These are phyloP conservation scores for Conus ventricosus DNA, from an alignment of 1,140 invertebrate species.

Conservation along the genomic window DNA sequence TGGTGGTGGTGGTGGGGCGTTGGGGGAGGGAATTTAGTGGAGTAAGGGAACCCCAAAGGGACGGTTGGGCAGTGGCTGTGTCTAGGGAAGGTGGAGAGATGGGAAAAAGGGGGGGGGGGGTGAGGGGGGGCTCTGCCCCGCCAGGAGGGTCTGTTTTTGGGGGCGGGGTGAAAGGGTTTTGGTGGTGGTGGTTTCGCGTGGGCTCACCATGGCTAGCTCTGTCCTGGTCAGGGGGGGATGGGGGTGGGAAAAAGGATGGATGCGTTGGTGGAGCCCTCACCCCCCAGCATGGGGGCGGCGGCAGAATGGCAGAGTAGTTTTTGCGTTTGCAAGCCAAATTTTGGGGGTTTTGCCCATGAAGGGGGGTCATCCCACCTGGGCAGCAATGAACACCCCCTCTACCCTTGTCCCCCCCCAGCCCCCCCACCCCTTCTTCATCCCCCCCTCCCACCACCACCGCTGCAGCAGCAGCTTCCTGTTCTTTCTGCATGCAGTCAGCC, in stretches of 20 bases:
- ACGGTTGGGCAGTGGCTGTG: no score
- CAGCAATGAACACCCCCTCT: background rate
- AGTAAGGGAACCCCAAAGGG: no score
- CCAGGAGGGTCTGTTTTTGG: no score
- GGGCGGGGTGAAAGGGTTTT: no score
- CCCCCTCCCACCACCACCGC: slow-evolving; percentile 11
- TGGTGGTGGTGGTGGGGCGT: slow-evolving; percentile 6
- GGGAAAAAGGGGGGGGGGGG: no score
- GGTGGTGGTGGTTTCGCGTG: background rate
- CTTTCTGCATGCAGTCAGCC: slow-evolving; percentile 36
- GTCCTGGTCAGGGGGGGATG: background rate
- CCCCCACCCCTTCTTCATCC: background rate
- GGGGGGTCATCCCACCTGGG: no score
- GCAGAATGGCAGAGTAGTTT: background rate
- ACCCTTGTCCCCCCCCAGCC: background rate
- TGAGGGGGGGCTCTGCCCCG: no score
- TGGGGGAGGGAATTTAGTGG: background rate
- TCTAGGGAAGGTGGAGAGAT: no score
- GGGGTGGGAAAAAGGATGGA: slow-evolving; percentile 18
- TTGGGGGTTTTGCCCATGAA: no score
- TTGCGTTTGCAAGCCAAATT: slow-evolving; percentile 5
- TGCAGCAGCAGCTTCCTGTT: slow-evolving; percentile 26
- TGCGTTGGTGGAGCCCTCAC: background rate
- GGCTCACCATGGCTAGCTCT: background rate
- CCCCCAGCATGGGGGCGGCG: background rate